Base-by-base conservation (phyloP, 2,888 invertebrate species). In the Volucella inflata region DNA sequence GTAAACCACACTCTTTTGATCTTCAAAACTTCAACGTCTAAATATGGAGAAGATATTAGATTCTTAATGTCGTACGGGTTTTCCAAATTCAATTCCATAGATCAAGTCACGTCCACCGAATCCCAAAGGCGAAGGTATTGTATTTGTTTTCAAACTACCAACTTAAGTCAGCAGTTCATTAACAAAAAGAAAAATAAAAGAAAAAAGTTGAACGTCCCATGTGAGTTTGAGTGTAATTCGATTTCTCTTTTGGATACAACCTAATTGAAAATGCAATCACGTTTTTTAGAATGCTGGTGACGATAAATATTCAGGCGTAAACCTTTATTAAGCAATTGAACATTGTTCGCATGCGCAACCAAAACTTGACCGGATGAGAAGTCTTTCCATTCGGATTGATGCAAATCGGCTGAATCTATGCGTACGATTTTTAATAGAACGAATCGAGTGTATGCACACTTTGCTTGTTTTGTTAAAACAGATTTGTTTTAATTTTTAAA, bases 231-330 rank as follows among this genome's bases (percentile, higher is more conserved):
- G 6, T 6, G 30, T 30, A 60, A 42, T 50, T 4, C 16, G n/a
- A 50, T 40, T 55, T 55, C 17, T 48, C 50, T 42, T 59, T 59
- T 40, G 11, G 30, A 30, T 30, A 30, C 30, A 30, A 12, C 21
- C 8, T n/a, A 21, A 59, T 68, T n/a, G n/a, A 36, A 30, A 76
- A 51, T 44, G 10, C 38, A 51, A 76, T 76, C 76, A 76, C 76
- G 67, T 76, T 38, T 44, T 30, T n/a, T 44, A 53, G 44, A 44
- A 59, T 21, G 50, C 40, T 60, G 44, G 30, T 12, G 57, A 30
- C 30, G 48, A 50, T 40, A 38, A 74, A 17, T 38, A 55, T 53
- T 46, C 46, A 67, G 48, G 42, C n/a, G 51, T 4, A 16, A 38
- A 40, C 44, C 44, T 60, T 36, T 76, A 76, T 68, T 76, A 38